A percentile compares a stretch with the other conserved stretches of the same genome.
Conservation (phyloP, 2,113 vertebrate genomes). For the Poeciliopsis occidentalis region DNA sequence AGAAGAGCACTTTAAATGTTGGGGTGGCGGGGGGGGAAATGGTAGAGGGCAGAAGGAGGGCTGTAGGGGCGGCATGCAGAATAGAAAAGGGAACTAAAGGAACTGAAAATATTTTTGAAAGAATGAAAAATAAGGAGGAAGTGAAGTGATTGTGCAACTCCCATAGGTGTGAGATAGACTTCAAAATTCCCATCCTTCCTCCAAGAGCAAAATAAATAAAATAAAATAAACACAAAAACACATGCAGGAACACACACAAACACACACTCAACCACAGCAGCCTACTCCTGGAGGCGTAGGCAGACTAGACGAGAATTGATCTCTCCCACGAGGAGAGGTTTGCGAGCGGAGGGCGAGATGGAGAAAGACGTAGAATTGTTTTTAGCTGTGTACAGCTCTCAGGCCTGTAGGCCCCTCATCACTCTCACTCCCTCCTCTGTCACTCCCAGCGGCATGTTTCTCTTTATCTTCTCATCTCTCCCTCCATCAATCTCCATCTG, state of each 20-base stretch:
- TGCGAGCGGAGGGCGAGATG: constrained; percentile 38
- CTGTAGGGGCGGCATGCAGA: constrained; percentile 20
- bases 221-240: constrained; percentile 25
- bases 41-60: constrained; percentile 54
- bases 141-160: constrained; percentile 38
- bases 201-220: constrained; percentile 44
- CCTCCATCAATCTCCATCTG: constrained; percentile 77
- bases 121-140: constrained; percentile 48
- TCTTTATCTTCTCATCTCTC: constrained; percentile 72
- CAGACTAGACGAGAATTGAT: constrained; percentile 83
- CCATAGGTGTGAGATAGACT: constrained; percentile 51
- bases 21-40: constrained; percentile 17
- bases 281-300: constrained; percentile 77
- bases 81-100: constrained; percentile 14
- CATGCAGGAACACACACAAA: constrained; percentile 48
- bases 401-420: constrained; percentile 71
- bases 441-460: constrained; percentile 72
- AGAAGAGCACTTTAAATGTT: constrained; percentile 35
- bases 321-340: constrained; percentile 75
- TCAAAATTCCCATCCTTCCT: constrained; percentile 55
- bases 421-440: constrained; percentile 57
- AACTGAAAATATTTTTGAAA: constrained; percentile 28
- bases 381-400: constrained; percentile 68
- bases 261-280: constrained; percentile 58
- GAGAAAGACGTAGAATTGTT: constrained; percentile 68